Evolutionary conservation across 92 coral and sea anemone genomes (phyloP).

Genomic region (Heteractis magnifica): DNA sequence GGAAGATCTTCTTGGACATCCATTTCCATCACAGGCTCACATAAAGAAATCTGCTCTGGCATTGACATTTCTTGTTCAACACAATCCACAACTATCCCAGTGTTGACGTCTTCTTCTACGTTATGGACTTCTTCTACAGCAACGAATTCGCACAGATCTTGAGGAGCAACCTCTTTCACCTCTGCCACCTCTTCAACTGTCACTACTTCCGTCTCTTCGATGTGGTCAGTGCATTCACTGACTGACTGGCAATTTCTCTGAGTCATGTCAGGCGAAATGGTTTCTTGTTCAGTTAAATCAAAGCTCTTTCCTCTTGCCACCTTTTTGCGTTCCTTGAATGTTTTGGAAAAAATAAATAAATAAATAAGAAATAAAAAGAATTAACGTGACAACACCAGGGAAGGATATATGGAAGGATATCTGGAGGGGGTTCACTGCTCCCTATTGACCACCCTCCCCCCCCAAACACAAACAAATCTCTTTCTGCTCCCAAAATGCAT

Average conservation of each 20-base stretch:
- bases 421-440: too few relatives aligned
- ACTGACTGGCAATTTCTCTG: conserved; percentile 20
- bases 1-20: conserved; percentile 13
- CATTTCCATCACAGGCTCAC: conserved; percentile 17
- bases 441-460: too few relatives aligned
- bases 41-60: conserved; percentile 14
- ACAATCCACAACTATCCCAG: conserved; percentile 6
- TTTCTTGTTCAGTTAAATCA: conserved; percentile 5
- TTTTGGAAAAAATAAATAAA: neutral
- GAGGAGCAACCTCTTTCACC: neutral
- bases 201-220: neutral
- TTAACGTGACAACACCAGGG: too few relatives aligned
- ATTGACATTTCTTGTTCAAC: conserved; percentile 13
- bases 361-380: too few relatives aligned
- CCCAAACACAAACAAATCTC: too few relatives aligned
- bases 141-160: conserved; percentile 23
- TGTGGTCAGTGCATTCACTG: neutral
- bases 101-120: conserved; percentile 1
- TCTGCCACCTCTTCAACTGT: neutral
- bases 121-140: conserved; percentile 27
- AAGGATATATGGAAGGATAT: too few relatives aligned
- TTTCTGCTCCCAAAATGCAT: too few relatives aligned
- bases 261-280: neutral
- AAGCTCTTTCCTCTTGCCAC: conserved; percentile 29
- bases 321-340: conserved; percentile 23